phyloP scores from a whole-genome alignment of 2,113 vertebrate species.

The Jacana jacana region DNA sequence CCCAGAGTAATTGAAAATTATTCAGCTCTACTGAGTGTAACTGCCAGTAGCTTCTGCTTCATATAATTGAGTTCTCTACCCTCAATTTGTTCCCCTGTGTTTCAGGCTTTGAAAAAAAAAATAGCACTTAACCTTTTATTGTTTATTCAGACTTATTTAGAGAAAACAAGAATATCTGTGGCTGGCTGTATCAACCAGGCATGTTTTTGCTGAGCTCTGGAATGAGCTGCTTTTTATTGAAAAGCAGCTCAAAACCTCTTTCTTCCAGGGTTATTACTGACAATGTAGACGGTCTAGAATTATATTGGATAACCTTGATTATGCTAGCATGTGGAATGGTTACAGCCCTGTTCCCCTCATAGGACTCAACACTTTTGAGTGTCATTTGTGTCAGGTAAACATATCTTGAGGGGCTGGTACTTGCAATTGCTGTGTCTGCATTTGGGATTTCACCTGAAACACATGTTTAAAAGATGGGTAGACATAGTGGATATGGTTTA shows the following conservation, averaged over 20 bases:
- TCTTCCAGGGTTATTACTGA: slow-evolving; percentile 15
- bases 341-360: neutral
- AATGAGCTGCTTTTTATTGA: slow-evolving; percentile 4
- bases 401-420: neutral
- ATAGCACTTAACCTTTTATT: slow-evolving; percentile 57
- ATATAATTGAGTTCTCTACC: slow-evolving; percentile 51
- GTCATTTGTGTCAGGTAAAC: neutral
- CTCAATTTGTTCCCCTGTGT: slow-evolving; percentile 47
- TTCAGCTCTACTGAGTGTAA: slow-evolving; percentile 51
- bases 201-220: neutral
- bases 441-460: neutral
- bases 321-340: neutral
- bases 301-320: neutral
- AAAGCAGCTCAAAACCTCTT: neutral
- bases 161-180: slow-evolving; percentile 27
- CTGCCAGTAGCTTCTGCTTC: slow-evolving; percentile 37
- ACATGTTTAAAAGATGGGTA: neutral
- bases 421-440: neutral
- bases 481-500: neutral
- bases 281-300: neutral
- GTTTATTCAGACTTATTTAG: slow-evolving; percentile 51
- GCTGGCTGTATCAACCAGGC: neutral
- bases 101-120: slow-evolving; percentile 46
- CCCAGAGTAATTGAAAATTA: slow-evolving; percentile 61
- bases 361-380: neutral